Evolutionary conservation across 1,140 invertebrate species (phyloP), one percentile per base, ranked within the genome.

Genomic region (Calliphora vicina): DNA sequence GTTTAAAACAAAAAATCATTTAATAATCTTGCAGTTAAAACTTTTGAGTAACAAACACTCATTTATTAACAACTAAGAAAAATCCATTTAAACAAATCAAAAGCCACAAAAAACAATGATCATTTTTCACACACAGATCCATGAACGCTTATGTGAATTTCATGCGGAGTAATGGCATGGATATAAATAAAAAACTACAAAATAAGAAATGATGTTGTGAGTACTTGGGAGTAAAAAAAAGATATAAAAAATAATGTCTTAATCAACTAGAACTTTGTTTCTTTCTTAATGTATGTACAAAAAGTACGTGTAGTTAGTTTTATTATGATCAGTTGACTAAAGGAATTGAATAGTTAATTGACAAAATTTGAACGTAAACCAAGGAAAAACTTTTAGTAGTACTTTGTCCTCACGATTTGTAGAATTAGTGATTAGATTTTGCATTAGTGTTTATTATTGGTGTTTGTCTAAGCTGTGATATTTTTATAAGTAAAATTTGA

Each of bases 171-270:
- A 57, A 57, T 57, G 13, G 45, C 3, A 4, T n/a, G 13, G 12
- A 17, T 57, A 57, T n/a, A 57, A 57, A n/a, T 6, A 57, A 57
- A 57, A 57, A 12, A 45, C 9, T 57, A 57, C 15, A 57, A 57
- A 57, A 57, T n/a, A 17, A 57, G 45, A 57, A 57, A 57, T 57
- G 45, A 57, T 57, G 15, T 57, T 35, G 35, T n/a, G 50, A 57
- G 50, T 57, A 57, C 50, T 57, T n/a, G n/a, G 15, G n/a, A 74
- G 72, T n/a, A 35, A 29, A 35, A n/a, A 35, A 35, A 35, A 13
- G 23, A 74, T 35, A 74, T 27, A 74, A 74, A 74, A 74, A 27
- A 45, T 83, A 67, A 83, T 83, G 82, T 83, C 82, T 83, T 83
- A 45, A 83, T 83, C 76, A 83, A 42, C 29, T 72, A 67, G 35